phyloP scores from a whole-genome alignment of 1,140 invertebrate genomes.

The Cotesia chilonis region DNA sequence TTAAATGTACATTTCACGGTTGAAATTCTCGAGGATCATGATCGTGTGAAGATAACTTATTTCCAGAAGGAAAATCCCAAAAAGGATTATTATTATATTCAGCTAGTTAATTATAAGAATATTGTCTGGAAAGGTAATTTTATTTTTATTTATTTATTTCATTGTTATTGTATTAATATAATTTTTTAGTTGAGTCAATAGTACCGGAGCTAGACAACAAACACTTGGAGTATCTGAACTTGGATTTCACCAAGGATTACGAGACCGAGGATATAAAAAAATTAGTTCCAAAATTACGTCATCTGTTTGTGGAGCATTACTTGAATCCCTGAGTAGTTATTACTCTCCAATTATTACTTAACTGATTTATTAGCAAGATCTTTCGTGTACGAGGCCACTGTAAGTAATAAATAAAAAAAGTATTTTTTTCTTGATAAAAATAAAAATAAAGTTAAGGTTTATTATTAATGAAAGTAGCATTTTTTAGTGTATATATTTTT shows the following conservation, averaged over 20 bases:
- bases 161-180: background rate
- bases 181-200: slow-evolving; percentile 49
- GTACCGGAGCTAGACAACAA: slow-evolving; percentile 47
- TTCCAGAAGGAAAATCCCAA: slow-evolving; percentile 46
- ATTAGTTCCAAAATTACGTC: slow-evolving; percentile 50
- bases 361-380: too few species aligned
- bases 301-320: slow-evolving; percentile 49
- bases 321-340: slow-evolving; percentile 23
- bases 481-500: too few species aligned
- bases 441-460: too few species aligned
- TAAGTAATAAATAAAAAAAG: too few species aligned
- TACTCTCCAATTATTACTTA: background rate
- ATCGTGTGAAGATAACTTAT: slow-evolving; percentile 49
- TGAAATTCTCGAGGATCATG: slow-evolving; percentile 36
- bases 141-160: slow-evolving; percentile 22
- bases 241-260: slow-evolving; percentile 42
- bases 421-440: too few species aligned
- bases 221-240: slow-evolving; percentile 43
- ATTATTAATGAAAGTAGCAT: too few species aligned
- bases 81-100: slow-evolving; percentile 51
- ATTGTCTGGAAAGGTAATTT: slow-evolving; percentile 52
- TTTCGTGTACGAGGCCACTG: too few species aligned
- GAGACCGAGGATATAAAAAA: slow-evolving; percentile 42
- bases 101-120: slow-evolving; percentile 37
- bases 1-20: slow-evolving; percentile 51